A percentile compares a stretch with the other conserved stretches of the same genome.
Conservation (phyloP, 2,797 vertebrate species). For the Cheirogaleus major region DNA sequence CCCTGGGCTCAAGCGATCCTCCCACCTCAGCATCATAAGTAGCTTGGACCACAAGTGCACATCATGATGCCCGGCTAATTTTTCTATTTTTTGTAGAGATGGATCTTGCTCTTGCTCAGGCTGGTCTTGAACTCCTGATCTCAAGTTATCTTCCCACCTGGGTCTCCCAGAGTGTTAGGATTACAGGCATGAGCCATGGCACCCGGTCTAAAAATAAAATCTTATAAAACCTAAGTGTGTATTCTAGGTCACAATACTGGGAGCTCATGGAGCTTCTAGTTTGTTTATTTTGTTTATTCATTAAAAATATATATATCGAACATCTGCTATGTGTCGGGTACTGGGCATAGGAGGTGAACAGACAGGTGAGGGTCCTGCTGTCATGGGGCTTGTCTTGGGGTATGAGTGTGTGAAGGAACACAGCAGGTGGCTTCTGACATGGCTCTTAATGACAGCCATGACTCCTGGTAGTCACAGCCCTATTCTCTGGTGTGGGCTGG, state of each 20-base stretch:
- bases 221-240: neutral
- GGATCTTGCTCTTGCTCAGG: too few relatives aligned
- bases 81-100: too few relatives aligned
- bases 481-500: neutral
- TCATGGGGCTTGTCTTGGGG: neutral
- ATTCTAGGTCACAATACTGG: neutral
- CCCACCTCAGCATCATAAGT: too few relatives aligned
- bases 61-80: too few relatives aligned
- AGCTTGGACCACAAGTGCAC: too few relatives aligned
- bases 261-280: neutral
- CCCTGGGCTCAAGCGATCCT: too few relatives aligned
- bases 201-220: neutral
- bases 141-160: too few relatives aligned
- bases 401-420: neutral
- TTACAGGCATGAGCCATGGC: too few relatives aligned
- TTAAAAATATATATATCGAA: neutral
- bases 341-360: neutral
- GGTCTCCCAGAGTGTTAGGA: too few relatives aligned
- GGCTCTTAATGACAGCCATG: neutral
- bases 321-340: fast-evolving
- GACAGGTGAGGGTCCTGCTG: neutral
- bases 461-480: neutral
- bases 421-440: neutral
- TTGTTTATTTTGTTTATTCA: neutral
- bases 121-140: too few relatives aligned